Evolutionary conservation across 2,888 invertebrate species (phyloP).

Genomic region (Cephus runcator): DNA sequence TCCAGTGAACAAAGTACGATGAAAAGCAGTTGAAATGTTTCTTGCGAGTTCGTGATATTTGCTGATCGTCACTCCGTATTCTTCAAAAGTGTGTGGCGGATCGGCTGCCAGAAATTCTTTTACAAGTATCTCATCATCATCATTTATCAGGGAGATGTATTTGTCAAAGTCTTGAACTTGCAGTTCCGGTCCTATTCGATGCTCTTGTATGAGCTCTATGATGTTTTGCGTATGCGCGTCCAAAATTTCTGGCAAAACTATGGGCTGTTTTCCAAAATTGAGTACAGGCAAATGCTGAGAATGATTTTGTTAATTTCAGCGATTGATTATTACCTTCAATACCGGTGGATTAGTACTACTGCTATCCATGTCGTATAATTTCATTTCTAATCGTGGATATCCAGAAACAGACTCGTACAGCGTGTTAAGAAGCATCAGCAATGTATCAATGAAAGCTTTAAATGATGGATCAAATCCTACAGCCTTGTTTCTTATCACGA

Average conservation of each 20-base stretch:
- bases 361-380: conserved; percentile 70
- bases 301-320: background rate
- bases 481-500: conserved; percentile 71
- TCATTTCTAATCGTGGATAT: conserved; percentile 82
- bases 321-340: conserved; percentile 32
- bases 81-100: conserved; percentile 71
- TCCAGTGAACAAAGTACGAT: conserved; percentile 80
- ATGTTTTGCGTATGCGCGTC: conserved; percentile 73
- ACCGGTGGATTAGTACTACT: conserved; percentile 65
- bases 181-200: conserved; percentile 79
- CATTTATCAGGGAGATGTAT: conserved; percentile 80
- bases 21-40: conserved; percentile 69
- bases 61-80: conserved; percentile 72
- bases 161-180: conserved; percentile 81
- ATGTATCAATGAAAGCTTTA: conserved; percentile 76
- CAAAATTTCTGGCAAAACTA: conserved; percentile 78
- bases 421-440: conserved; percentile 78
- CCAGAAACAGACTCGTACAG: conserved; percentile 78
- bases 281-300: background rate
- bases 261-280: conserved; percentile 70
- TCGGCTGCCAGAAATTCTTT: conserved; percentile 75
- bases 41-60: conserved; percentile 73
- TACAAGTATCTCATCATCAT: conserved; percentile 68
- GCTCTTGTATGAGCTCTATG: conserved; percentile 74
- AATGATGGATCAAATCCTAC: conserved; percentile 81